A percentile compares a stretch with the other conserved stretches of the same genome.
These are phyloP conservation scores for Orthosia incerta DNA, from an alignment of 2,888 invertebrate species.

Conservation along the genomic window DNA sequence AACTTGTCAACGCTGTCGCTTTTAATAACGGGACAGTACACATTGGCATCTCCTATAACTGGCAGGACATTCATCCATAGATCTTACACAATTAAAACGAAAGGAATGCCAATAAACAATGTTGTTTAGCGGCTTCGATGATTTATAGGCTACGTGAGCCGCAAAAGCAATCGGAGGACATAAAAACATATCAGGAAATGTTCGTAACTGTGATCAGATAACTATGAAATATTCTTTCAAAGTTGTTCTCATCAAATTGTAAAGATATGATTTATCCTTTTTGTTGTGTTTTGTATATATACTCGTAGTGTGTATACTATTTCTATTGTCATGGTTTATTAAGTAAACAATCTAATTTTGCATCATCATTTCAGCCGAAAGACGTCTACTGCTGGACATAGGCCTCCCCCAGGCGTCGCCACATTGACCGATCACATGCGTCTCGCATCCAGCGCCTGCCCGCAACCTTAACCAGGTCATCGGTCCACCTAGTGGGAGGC, in stretches of 20 bases:
- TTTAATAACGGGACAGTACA: constrained; percentile 35
- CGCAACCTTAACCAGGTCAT: no score
- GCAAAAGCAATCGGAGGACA: constrained; percentile 42
- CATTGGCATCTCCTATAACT: constrained; percentile 57
- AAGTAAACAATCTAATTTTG: not conserved
- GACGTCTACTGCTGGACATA: no score
- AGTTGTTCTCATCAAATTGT: constrained; percentile 6
- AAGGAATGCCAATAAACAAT: constrained; percentile 70
- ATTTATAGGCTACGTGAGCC: constrained; percentile 50
- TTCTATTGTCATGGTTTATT: not conserved
- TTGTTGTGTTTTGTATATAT: not conserved
- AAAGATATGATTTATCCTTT: not conserved
- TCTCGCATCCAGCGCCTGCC: no score
- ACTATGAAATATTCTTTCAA: constrained; percentile 26
- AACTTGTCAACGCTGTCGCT: constrained; percentile 19
- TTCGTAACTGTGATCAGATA: constrained; percentile 53
- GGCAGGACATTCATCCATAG: constrained; percentile 64
- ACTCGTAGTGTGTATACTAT: not conserved
- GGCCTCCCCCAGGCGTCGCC: no score
- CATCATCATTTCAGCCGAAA: no score
- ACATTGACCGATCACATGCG: no score
- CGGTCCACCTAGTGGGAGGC: no score
- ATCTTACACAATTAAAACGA: constrained; percentile 72
- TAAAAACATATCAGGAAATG: constrained; percentile 57
- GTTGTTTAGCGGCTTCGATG: constrained; percentile 57